A percentile compares a stretch with the other conserved stretches of the same genome.
These are phyloP conservation scores for Atta cephalotes DNA, from an alignment of 1,140 invertebrate genomes.

Conservation along the genomic window DNA sequence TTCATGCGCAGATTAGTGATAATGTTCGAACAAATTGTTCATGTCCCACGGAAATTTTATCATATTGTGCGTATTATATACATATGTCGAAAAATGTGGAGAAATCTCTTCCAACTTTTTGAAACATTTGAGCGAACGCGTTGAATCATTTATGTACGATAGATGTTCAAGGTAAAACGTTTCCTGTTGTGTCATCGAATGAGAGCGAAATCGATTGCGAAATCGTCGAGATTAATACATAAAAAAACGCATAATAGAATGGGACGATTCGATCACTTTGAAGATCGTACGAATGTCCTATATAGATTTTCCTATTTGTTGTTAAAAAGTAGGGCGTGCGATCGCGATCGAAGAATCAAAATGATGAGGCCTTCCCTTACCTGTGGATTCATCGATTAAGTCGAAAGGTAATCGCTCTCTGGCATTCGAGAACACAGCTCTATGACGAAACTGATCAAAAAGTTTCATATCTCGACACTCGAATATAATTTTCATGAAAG, in stretches of 20 bases:
- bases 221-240: conserved; percentile 22
- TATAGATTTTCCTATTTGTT: conserved; percentile 11
- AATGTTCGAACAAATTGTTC: background rate
- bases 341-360: conserved; percentile 42
- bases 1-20: conserved; percentile 8
- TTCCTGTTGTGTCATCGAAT: background rate
- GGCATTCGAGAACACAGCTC: conserved; percentile 36
- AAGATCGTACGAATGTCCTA: conserved; percentile 6
- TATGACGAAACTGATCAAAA: background rate
- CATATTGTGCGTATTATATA: background rate
- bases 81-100: background rate
- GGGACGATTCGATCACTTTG: conserved; percentile 2
- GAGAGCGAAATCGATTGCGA: background rate
- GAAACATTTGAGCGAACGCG: background rate
- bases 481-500: background rate
- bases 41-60: background rate
- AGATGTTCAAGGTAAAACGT: background rate
- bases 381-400: conserved; percentile 49
- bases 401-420: conserved; percentile 19
- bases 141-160: conserved; percentile 1
- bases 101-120: background rate
- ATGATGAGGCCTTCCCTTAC: conserved; percentile 58
- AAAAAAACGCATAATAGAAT: conserved; percentile 20
- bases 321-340: conserved; percentile 15
- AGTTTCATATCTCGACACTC: background rate